Conservation (phyloP, 2,888 invertebrate genomes). For the Ennomos quercinarius region DNA sequence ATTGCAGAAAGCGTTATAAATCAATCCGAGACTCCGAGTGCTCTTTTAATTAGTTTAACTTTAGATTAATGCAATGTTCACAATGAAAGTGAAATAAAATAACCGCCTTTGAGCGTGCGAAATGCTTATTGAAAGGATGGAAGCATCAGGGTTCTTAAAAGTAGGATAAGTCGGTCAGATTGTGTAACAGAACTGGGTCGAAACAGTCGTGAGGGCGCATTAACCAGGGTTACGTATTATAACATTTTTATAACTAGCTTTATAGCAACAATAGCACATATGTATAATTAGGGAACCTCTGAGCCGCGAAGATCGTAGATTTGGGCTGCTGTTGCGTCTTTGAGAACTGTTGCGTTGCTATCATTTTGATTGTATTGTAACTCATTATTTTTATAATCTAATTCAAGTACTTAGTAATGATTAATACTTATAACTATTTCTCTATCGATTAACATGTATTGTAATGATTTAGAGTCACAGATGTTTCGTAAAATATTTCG, state of each 20-base stretch:
- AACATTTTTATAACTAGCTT: slow-evolving; percentile 49
- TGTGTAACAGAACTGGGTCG: slow-evolving; percentile 58
- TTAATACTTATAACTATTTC: background rate
- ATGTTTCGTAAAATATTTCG: no score
- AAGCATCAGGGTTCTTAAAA: background rate
- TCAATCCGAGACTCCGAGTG: slow-evolving; percentile 1
- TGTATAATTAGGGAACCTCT: slow-evolving; percentile 25
- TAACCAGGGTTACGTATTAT: slow-evolving; percentile 40
- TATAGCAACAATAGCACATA: slow-evolving; percentile 41
- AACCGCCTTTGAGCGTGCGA: background rate
- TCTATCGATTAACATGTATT: no score
- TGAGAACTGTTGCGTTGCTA: slow-evolving; percentile 21
- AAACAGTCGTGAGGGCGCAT: slow-evolving; percentile 62
- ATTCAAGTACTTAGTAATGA: background rate
- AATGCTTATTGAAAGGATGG: background rate
- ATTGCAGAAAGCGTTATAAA: slow-evolving; percentile 5
- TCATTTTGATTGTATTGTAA: slow-evolving; percentile 7
- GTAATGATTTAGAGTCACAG: no score
- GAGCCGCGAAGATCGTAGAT: slow-evolving; percentile 36
- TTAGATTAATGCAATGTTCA: slow-evolving; percentile 4
- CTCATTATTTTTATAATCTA: slow-evolving; percentile 7
- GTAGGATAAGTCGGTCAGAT: slow-evolving; percentile 34
- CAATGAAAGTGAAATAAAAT: slow-evolving; percentile 7
- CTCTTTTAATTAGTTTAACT: slow-evolving; percentile 10
- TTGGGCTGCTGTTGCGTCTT: background rate